Evolutionary conservation across 2,113 vertebrate genomes (phyloP), one percentile per base, ranked within the genome.

Genomic region (Platysteira castanea): DNA sequence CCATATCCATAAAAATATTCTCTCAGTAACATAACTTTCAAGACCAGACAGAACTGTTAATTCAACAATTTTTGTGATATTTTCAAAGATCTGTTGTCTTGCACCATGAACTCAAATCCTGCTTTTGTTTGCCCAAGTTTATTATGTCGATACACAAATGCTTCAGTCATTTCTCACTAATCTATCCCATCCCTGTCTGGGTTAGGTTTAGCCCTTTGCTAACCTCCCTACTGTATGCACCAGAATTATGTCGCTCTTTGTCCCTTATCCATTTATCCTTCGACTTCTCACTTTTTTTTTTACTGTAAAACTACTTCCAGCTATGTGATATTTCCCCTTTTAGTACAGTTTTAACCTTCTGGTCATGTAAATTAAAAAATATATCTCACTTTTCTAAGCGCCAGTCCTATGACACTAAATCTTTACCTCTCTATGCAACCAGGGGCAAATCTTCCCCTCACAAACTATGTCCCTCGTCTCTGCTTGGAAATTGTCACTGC

Each of bases 391-490:
- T 74, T 30, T 26, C 19, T 47, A 82, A 33, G 22, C 77, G 42
- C 24, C 41, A 47, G 33, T 69, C 56, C 26, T 77, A 11, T 69
- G 20, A 60, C 15, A 46, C 10, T 14, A 65, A 15, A 13, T 13
- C 23, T 54, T 69, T 22, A 63, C 10, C 19, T 59, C 11, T 46
- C 46, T 47, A 7, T 52, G 49, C 35, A 80, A 81, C 17, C 7
- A 5, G 13, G 10, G 42, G 2, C 12, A 77, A 69, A 74, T 33
- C 10, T 87, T 81, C 17, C 23, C 33, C 21, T 81, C 59, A 33
- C 4, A 21, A 37, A 23, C 7, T 1, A 0, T 33, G 22, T 42
- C 9, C 23, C 18, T 87, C 5, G 1, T 42, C 33, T 73, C 35
- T 69, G 1, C 44, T 60, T 84, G 50, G 18, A 31, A 64, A 42